These are phyloP conservation scores for Drymonia ruficornis DNA, from an alignment of 2,888 invertebrate species.

Conservation along the genomic window DNA sequence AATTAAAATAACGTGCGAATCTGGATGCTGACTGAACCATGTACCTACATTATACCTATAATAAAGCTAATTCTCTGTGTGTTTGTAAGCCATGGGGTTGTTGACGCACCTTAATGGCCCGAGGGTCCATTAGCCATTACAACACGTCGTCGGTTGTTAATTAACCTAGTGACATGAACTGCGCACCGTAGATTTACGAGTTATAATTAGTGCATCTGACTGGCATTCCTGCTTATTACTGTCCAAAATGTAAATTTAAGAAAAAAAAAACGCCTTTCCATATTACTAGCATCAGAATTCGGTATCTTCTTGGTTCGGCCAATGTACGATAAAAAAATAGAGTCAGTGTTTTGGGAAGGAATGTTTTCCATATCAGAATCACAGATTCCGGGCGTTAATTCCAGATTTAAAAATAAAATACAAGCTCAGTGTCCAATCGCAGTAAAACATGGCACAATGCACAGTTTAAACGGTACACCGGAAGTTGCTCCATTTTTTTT, in stretches of 20 bases:
- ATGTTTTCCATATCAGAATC: neutral
- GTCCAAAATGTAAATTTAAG: too few relatives aligned
- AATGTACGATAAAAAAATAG: too few relatives aligned
- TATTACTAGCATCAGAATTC: too few relatives aligned
- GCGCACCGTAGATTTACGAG: neutral
- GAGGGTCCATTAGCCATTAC: constrained; percentile 4
- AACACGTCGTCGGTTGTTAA: neutral
- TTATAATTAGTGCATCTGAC: neutral
- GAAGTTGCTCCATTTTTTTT: constrained; percentile 20
- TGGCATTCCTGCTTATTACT: neutral
- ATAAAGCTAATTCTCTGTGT: neutral
- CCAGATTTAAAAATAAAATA: neutral
- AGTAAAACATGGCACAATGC: constrained; percentile 24
- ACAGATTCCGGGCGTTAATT: neutral
- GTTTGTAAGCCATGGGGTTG: neutral
- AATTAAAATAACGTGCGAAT: too few relatives aligned
- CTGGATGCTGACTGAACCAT: too few relatives aligned
- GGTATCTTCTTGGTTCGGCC: too few relatives aligned
- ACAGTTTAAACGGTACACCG: constrained; percentile 16
- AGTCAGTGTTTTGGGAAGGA: too few relatives aligned
- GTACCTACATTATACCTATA: too few relatives aligned
- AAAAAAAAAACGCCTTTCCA: too few relatives aligned
- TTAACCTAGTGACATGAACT: constrained; percentile 1
- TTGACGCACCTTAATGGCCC: neutral
- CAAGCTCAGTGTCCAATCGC: constrained; percentile 2